Evolutionary conservation across 37 sponge, comb jelly and placozoan genomes (phyloP).

Genomic region (Eunapius fragilis): DNA sequence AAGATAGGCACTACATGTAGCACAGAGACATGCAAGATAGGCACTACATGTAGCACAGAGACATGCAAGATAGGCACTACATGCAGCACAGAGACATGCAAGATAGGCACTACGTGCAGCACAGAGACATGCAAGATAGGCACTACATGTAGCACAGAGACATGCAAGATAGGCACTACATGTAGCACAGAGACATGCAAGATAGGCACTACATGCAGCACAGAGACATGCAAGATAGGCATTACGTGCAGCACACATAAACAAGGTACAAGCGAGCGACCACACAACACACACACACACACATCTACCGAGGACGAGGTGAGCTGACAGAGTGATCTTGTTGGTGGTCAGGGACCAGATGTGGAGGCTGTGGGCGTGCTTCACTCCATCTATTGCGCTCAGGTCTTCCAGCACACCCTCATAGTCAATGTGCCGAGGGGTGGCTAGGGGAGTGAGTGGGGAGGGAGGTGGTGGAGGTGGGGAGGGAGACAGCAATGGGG

Average conservation of each 20-base stretch:
- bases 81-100: too few relatives aligned
- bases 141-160: too few relatives aligned
- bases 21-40: too few relatives aligned
- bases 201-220: too few relatives aligned
- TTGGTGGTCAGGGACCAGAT: slow-evolving; percentile 59
- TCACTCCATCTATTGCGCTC: slow-evolving; percentile 5
- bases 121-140: slow-evolving; percentile 6
- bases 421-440: slow-evolving; percentile 50
- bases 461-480: too few relatives aligned
- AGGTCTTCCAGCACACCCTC: slow-evolving; percentile 44
- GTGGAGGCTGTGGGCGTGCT: slow-evolving; percentile 41
- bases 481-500: too few relatives aligned
- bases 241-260: too few relatives aligned
- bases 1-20: too few relatives aligned
- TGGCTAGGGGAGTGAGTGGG: slow-evolving; percentile 3
- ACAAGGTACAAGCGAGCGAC: not conserved
- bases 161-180: slow-evolving; percentile 33
- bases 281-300: not conserved
- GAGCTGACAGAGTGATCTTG: slow-evolving; percentile 37
- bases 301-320: slow-evolving; percentile 43
- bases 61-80: too few relatives aligned
- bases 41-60: too few relatives aligned
- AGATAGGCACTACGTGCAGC: too few relatives aligned
- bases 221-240: too few relatives aligned
- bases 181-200: not conserved